phyloP scores from a whole-genome alignment of 2,888 invertebrate genomes.

The Marasmarcha lunaedactyla region DNA sequence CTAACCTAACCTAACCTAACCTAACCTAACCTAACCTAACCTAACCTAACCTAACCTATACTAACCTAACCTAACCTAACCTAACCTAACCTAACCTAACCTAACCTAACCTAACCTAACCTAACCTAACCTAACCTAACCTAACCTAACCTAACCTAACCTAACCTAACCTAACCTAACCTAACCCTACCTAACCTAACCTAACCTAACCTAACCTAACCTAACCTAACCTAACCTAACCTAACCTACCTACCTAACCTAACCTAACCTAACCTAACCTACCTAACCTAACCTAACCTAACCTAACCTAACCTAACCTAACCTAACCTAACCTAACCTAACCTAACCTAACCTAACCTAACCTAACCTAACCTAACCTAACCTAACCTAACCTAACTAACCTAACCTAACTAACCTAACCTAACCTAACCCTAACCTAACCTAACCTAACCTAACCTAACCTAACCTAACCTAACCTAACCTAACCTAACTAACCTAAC shows the following conservation, averaged over 20 bases:
- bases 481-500: constrained; percentile 1
- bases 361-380: background rate
- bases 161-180: constrained; percentile 17
- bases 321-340: constrained; percentile 1
- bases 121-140: constrained; percentile 1
- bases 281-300: constrained; percentile 1
- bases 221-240: constrained; percentile 15
- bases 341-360: constrained; percentile 1
- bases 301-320: constrained; percentile 1
- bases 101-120: constrained; percentile 1
- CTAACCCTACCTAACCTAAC: constrained; percentile 15
- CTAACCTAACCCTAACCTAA: background rate
- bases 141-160: constrained; percentile 4
- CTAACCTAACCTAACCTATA: constrained; percentile 1
- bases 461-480: constrained; percentile 1
- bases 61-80: constrained; percentile 1
- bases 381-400: background rate
- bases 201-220: constrained; percentile 14
- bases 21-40: constrained; percentile 1
- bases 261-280: constrained; percentile 1
- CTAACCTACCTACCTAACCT: constrained; percentile 8
- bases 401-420: constrained; percentile 1
- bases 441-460: constrained; percentile 1
- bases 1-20: constrained; percentile 1
- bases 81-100: constrained; percentile 1